phyloP scores from a whole-genome alignment of 1,140 invertebrate genomes.

The Maniola jurtina region DNA sequence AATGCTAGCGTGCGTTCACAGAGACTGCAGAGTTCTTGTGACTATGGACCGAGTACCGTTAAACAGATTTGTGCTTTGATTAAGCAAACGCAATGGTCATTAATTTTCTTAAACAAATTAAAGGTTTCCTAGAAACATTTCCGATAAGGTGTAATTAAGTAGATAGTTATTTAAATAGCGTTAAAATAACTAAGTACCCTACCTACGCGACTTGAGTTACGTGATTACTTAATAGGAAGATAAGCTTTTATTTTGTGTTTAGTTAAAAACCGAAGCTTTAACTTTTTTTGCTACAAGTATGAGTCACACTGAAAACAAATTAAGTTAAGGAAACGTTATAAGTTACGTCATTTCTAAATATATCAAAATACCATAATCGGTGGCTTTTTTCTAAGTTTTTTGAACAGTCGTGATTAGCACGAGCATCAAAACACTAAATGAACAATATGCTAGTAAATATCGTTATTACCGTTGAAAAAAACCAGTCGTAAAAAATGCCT shows the following conservation, averaged over 20 bases:
- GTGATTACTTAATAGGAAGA: background rate
- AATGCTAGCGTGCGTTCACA: constrained; percentile 13
- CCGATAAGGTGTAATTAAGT: constrained; percentile 11
- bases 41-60: constrained; percentile 19
- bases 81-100: constrained; percentile 31
- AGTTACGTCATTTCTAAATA: constrained; percentile 51
- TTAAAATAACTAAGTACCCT: constrained; percentile 1
- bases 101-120: constrained; percentile 29
- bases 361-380: constrained; percentile 52
- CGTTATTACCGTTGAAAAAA: constrained; percentile 63
- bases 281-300: constrained; percentile 9
- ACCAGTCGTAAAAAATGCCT: constrained; percentile 53
- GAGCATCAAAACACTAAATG: constrained; percentile 60
- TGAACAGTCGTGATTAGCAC: constrained; percentile 59
- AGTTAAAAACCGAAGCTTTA: background rate
- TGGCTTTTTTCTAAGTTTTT: constrained; percentile 44
- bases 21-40: constrained; percentile 4
- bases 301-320: constrained; percentile 36
- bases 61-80: constrained; percentile 31
- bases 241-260: background rate
- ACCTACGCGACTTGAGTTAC: background rate
- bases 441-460: constrained; percentile 60
- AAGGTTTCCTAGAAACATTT: constrained; percentile 15
- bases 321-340: constrained; percentile 45
- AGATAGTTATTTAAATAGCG: constrained; percentile 2